Base-by-base conservation (phyloP, 2,113 vertebrate species). In the Austrofundulus limnaeus region DNA sequence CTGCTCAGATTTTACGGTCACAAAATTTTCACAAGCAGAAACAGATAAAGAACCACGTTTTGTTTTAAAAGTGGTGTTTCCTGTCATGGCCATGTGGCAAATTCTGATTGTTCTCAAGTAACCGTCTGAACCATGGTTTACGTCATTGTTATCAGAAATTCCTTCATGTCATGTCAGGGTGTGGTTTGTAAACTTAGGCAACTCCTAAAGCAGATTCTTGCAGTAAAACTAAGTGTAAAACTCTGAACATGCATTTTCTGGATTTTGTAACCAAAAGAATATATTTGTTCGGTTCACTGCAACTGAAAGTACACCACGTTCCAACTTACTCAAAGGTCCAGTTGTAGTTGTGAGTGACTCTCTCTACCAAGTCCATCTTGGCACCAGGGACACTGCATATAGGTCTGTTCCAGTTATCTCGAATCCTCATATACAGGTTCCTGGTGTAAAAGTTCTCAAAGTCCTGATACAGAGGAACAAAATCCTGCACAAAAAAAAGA, bases 361-460 rank as follows among this genome's bases (percentile, higher is more conserved):
- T 92, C 80, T 98, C 96, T 82, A 96, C 81, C 55, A 98, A 87
- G 82, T 98, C 94, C 90, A 99, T 93, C 76, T 90, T 95, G 69
- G 95, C 95, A 54, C 96, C 96, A 0, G 96, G 96, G 46, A 95
- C 94, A 11, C 96, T 94, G 66, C 96, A 97, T 86, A 97, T 92
- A 0, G 97, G 96, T 14, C 96, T 90, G 88, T 98, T 98, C 97
- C 96, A 98, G 88, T 94, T 98, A 88, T 99, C 97, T 74, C 96
- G 89, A 68, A 99, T 96, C 53, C 97, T 91, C 95, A 98, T 98
- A 82, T 99, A 99, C 38, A 99, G 88, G 77, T 99, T 99, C 71
- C 96, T 92, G 55, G 94, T 99, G 87, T 98, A 99, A 77, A 99
- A 99, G 83, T 99, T 96, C 87, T 99, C 96, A 16, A 99, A 99